Evolutionary conservation across 1,140 invertebrate species (phyloP).

Genomic region (Anastatus disparis): DNA sequence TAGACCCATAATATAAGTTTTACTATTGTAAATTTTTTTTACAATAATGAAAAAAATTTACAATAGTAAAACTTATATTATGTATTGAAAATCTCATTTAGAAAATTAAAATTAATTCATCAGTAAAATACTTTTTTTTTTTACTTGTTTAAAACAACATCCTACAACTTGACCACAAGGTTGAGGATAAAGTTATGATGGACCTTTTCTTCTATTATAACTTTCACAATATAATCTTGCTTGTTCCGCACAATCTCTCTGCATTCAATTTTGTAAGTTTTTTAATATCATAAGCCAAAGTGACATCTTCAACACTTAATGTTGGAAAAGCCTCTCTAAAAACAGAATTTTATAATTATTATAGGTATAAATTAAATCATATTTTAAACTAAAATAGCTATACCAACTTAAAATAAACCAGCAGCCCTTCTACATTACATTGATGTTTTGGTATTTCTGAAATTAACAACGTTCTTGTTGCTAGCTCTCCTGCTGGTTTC

Average conservation of each 20-base stretch:
- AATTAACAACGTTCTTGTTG: constrained; percentile 62
- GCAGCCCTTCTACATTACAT: constrained; percentile 57
- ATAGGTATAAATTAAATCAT: background rate
- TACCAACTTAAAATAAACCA: constrained; percentile 60
- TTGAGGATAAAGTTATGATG: constrained; percentile 80
- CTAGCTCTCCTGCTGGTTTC: constrained; percentile 60
- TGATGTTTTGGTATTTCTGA: constrained; percentile 64
- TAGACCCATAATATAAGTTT: too few species aligned
- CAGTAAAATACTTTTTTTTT: background rate
- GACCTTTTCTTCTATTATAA: constrained; percentile 76
- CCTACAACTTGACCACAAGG: constrained; percentile 73
- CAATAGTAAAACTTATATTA: background rate
- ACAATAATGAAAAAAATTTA: background rate
- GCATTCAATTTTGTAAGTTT: constrained; percentile 82
- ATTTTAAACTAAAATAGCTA: background rate
- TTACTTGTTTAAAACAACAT: constrained; percentile 73
- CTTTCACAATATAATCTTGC: constrained; percentile 85
- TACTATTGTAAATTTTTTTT: background rate
- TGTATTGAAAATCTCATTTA: background rate
- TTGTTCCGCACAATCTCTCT: constrained; percentile 81
- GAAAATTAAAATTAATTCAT: background rate
- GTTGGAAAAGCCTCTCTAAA: constrained; percentile 88
- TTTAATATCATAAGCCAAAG: constrained; percentile 90
- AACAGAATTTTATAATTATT: constrained; percentile 27
- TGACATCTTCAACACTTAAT: constrained; percentile 84